Percentiles rank a stretch among this genome's conserved stretches.
Evolutionary conservation across 1,140 invertebrate species (phyloP).

Genomic region (Brachionus calyciflorus): DNA sequence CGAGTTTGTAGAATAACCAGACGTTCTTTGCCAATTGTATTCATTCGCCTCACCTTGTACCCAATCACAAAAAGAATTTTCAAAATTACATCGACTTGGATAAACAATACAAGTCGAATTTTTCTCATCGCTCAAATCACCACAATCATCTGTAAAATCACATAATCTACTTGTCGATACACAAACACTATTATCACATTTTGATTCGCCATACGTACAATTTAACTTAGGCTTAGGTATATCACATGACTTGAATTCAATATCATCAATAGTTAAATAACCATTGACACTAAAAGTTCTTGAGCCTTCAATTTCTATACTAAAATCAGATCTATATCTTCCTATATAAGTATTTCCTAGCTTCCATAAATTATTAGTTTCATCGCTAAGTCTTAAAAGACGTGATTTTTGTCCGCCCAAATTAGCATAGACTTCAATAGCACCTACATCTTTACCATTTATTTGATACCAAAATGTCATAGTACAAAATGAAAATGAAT

Average conservation of each 20-base stretch:
- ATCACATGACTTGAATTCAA: conserved; percentile 50
- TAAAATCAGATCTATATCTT: conserved; percentile 14
- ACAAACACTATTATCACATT: conserved; percentile 49
- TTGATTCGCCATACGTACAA: conserved; percentile 51
- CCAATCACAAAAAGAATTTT: conserved; percentile 55
- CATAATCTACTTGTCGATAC: conserved; percentile 4
- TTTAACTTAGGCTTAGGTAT: conserved; percentile 40
- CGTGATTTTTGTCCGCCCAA: conserved; percentile 38
- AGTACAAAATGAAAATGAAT: conserved; percentile 45
- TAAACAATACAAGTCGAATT: conserved; percentile 23
- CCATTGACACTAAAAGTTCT: conserved; percentile 43
- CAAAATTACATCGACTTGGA: conserved; percentile 53
- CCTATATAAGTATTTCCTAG: conserved; percentile 51
- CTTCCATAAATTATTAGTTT: conserved; percentile 53
- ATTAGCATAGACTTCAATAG: conserved; percentile 50
- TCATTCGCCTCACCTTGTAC: neutral
- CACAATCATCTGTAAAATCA: conserved; percentile 55
- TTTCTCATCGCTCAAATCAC: conserved; percentile 57
- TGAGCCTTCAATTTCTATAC: conserved; percentile 16
- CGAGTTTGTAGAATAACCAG: neutral
- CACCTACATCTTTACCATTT: conserved; percentile 50
- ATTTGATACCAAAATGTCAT: conserved; percentile 50
- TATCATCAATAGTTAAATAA: conserved; percentile 59
- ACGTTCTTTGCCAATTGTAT: conserved; percentile 18
- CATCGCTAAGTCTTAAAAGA: neutral